Conservation (phyloP, 1,140 invertebrate genomes). For the Leguminivora glycinivorella region DNA sequence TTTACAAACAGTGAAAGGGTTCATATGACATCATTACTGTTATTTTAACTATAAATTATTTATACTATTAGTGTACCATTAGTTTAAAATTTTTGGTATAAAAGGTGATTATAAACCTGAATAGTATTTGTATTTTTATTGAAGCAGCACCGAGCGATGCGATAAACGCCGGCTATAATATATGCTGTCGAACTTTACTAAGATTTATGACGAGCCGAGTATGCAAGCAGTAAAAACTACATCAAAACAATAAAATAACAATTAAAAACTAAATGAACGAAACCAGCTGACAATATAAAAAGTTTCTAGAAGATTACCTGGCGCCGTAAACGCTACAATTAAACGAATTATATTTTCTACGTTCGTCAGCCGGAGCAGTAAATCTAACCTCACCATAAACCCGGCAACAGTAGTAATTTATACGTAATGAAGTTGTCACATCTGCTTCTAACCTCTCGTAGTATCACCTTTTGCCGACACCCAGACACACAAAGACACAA, state of each 20-base stretch:
- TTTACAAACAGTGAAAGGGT: no score
- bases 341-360: constrained; percentile 19
- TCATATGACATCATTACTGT: no score
- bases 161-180: not conserved
- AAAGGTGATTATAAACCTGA: not conserved
- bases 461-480: constrained; percentile 56
- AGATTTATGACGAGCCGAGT: not conserved
- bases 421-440: constrained; percentile 73
- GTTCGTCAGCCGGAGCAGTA: constrained; percentile 4
- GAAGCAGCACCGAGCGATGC: not conserved
- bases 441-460: constrained; percentile 65
- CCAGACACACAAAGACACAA: not conserved
- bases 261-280: constrained; percentile 16
- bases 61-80: no score
- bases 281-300: constrained; percentile 20
- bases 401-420: constrained; percentile 75
- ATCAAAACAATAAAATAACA: constrained; percentile 20
- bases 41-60: no score
- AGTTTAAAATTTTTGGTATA: not conserved
- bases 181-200: not conserved
- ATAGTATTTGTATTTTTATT: not conserved
- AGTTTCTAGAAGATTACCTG: not conserved
- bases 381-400: constrained; percentile 47
- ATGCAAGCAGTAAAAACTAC: constrained; percentile 6
- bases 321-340: constrained; percentile 18